These are phyloP conservation scores for Sinodicranocentrus sp. DNA, from an alignment of 2,888 invertebrate species.

Conservation along the genomic window DNA sequence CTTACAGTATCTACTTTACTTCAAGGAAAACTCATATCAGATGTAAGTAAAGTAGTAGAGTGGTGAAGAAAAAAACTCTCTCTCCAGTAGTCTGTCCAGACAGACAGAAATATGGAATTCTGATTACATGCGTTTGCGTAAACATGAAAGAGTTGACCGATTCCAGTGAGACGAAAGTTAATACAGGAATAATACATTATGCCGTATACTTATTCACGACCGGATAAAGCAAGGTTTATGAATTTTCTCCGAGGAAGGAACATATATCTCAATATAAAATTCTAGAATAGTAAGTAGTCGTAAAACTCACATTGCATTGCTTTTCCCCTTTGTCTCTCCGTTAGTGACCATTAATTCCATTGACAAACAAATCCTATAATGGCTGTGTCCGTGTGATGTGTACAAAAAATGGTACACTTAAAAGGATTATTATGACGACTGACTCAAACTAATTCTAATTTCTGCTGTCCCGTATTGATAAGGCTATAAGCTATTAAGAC, in stretches of 20 bases:
- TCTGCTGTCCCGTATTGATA: slow-evolving; percentile 15
- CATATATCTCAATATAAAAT: too few relatives aligned
- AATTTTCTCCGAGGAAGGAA: not conserved
- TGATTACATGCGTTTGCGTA: slow-evolving; percentile 51
- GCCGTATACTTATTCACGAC: too few relatives aligned
- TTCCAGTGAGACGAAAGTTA: slow-evolving; percentile 27
- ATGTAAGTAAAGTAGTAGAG: slow-evolving; percentile 2
- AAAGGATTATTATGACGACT: slow-evolving; percentile 62
- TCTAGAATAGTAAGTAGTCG: slow-evolving; percentile 4
- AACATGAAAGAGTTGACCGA: slow-evolving; percentile 51
- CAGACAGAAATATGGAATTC: slow-evolving; percentile 24
- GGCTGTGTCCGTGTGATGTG: slow-evolving; percentile 47
- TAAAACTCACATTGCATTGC: slow-evolving; percentile 61
- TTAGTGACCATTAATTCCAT: slow-evolving; percentile 63
- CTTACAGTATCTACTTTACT: not conserved
- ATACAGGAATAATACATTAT: not conserved
- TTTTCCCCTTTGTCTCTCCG: slow-evolving; percentile 42
- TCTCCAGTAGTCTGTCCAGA: too few relatives aligned
- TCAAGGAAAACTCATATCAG: not conserved
- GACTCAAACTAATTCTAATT: slow-evolving; percentile 63
- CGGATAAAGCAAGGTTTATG: too few relatives aligned
- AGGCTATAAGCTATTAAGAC: not conserved
- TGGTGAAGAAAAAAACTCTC: slow-evolving; percentile 1
- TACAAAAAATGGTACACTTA: slow-evolving; percentile 49
- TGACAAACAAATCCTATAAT: slow-evolving; percentile 67